A percentile compares a stretch with the other conserved stretches of the same genome.
Evolutionary conservation across 1,140 invertebrate species (phyloP).

Genomic region (Diorhabda elongata): DNA sequence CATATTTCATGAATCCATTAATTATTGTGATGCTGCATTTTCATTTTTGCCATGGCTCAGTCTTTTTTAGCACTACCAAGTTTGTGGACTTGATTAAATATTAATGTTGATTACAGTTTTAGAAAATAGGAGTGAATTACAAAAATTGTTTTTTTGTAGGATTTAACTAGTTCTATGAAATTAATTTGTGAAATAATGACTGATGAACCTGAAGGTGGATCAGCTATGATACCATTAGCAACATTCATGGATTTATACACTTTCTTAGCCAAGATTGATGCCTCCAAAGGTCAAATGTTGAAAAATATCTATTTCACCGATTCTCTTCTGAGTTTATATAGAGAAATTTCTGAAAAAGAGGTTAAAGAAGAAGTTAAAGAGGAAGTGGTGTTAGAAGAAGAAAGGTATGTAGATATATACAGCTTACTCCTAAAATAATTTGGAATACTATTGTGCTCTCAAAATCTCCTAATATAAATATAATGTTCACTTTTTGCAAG

Average conservation of each 20-base stretch:
- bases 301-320: constrained; percentile 43
- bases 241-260: constrained; percentile 65
- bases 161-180: constrained; percentile 72
- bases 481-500: no score
- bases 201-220: constrained; percentile 75
- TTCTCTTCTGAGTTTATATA: constrained; percentile 34
- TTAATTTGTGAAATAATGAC: constrained; percentile 76
- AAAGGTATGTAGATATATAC: constrained; percentile 12
- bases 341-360: constrained; percentile 29
- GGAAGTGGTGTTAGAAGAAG: constrained; percentile 18
- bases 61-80: no score
- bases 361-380: constrained; percentile 22
- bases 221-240: constrained; percentile 64
- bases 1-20: no score
- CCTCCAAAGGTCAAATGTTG: constrained; percentile 40
- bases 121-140: no score
- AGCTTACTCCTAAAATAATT: not conserved
- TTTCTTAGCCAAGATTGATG: constrained; percentile 67
- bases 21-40: no score
- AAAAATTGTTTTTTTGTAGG: constrained; percentile 48
- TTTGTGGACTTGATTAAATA: no score
- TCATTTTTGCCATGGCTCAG: no score
- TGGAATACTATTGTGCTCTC: not conserved
- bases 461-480: not conserved
- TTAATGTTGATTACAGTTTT: no score